Base-by-base conservation (phyloP, 2,888 invertebrate genomes). In the Acrocera orbiculus region DNA sequence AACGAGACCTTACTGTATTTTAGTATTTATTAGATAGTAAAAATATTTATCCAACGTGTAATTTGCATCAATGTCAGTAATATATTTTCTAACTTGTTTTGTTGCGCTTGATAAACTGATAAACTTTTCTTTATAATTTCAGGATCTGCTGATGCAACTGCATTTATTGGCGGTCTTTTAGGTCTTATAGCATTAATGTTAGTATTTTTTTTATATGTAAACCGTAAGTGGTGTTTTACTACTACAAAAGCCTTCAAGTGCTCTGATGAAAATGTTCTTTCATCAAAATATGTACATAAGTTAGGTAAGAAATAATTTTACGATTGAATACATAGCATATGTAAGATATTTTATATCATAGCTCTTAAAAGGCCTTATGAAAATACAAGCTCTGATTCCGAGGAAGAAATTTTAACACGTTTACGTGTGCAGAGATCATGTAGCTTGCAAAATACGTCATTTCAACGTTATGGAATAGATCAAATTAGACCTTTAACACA, bases 151-250 rank as follows among this genome's bases (percentile, higher is more conserved):
- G 87, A 87, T 67, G 81, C 86, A 49, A 79, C 83, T 49, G 83
- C 85, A 53, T 78, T 87, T 56, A 69, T 90, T 56, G 86, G 85
- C 51, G 85, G 81, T 41, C 76, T 87, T 48, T 81, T 78, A 41
- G 83, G 80, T 42, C 76, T 89, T 53, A 76, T 87, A 35, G 75
- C 76, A 15, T 65, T 89, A 39, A 67, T 90, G 46, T 65, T 90
- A 48, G 75, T 89, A 43, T 70, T 89, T 50, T 76, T 87, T 49
- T 68, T 90, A 45, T 90, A 89, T 64, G 70, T 90, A 44, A 83
- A 83, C 54, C 77, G 86, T 51, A 76, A 73, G 58, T 66, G 72
- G 51, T 76, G 76, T 51, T 75, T 73, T 53, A 67, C 66, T 42
- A 61, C 66, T 40, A 61, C 66, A 38, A 69, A 67, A 44, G 69